Base-by-base conservation (phyloP, 2,888 invertebrate genomes). In the Pseudococcus longispinus region DNA sequence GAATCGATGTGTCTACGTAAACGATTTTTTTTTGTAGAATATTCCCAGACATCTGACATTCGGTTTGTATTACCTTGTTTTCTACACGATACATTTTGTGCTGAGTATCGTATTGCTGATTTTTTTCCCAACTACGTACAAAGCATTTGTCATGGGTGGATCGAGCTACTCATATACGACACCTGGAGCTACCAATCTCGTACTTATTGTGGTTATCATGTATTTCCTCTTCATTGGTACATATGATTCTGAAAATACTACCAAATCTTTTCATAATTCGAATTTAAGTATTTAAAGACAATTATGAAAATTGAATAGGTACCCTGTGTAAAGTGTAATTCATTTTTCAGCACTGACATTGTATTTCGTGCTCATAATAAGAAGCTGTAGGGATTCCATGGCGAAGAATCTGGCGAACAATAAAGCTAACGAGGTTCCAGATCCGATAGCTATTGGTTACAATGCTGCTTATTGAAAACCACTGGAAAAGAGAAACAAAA, bases 311-410 rank as follows among this genome's bases (percentile, higher is more conserved):
- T 26, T 15, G 1, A 23, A 13, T 13, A 15, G 13, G 26, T 65
- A n/a, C 51, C 51, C n/a, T 51, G n/a, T 51, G 2, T 51, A 51
- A 65, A 26, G 0, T 9, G 20, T 9, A 1, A 13, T 65, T 65
- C 26, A 32, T 4, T 74, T 37, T 74, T 0, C 74, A 74, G 74
- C 9, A 3, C 4, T 37, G 6, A n/a, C 18, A 9, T 32, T 8
- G 13, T 74, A 74, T 74, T 74, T 74, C 26, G 37, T 18, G 5
- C 13, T 74, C 3, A 70, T 70, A 9, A 9, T 70, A 23, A 32
- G 74, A 74, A 74, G 74, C 37, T 74, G 74, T 37, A 15, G 74
- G 8, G 74, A 74, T 74, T 15, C 74, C 13, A 32, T 74, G 74
- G 5, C 4, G n/a, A 74, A 29, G n/a, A 74, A 26, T 18, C 2